Conservation (phyloP, 2,888 invertebrate genomes). For the Hofmannophila pseudospretella region DNA sequence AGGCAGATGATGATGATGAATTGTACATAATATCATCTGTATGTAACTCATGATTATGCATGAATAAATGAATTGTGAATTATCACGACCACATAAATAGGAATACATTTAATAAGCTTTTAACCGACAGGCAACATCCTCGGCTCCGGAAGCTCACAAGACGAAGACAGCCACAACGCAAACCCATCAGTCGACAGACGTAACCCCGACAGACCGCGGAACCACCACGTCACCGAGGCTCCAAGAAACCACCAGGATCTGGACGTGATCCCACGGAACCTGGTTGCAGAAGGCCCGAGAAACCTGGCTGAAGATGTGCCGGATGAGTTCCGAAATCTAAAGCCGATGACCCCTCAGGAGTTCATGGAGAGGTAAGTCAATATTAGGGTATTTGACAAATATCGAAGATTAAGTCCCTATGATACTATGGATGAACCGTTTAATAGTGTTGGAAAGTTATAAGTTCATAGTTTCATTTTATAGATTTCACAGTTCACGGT, state of each 20-base stretch:
- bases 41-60: too few species aligned
- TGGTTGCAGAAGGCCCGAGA: not conserved
- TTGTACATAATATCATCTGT: too few species aligned
- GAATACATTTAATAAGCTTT: too few species aligned
- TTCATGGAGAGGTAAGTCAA: conserved; percentile 44
- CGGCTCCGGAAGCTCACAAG: conserved; percentile 7
- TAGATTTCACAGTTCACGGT: too few species aligned
- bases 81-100: too few species aligned
- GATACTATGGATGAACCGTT: too few species aligned
- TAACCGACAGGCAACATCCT: conserved; percentile 17
- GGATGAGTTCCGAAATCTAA: conserved; percentile 34
- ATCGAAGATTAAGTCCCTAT: too few species aligned
- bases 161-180: conserved; percentile 2
- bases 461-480: too few species aligned
- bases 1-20: too few species aligned
- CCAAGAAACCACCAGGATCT: not conserved
- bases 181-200: not conserved
- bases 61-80: too few species aligned
- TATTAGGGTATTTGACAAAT: too few species aligned
- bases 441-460: too few species aligned
- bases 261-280: not conserved
- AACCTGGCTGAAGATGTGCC: conserved; percentile 12
- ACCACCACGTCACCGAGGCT: not conserved
- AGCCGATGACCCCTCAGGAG: conserved; percentile 56
- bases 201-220: not conserved